These are phyloP conservation scores for Chloroceryle amazona DNA, from an alignment of 2,797 vertebrate species.

Conservation along the genomic window DNA sequence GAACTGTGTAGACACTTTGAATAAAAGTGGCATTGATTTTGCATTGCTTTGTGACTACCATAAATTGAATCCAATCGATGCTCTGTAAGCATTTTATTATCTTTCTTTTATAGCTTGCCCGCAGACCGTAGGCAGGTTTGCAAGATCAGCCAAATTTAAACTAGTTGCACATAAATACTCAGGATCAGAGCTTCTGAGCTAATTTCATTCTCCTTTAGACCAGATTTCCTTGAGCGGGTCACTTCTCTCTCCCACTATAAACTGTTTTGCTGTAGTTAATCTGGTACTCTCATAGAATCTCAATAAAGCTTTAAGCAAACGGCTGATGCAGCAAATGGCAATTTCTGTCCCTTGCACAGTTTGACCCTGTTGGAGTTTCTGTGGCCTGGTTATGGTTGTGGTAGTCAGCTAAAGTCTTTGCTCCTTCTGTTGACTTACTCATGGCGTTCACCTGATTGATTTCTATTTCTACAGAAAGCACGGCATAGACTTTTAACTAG, in stretches of 20 bases:
- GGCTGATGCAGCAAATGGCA: not conserved
- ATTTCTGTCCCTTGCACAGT: not conserved
- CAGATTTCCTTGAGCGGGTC: not conserved
- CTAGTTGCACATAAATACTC: not conserved
- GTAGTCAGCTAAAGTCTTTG: not conserved
- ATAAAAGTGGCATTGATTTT: constrained; percentile 14
- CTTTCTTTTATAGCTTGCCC: not conserved
- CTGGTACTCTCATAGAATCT: not conserved
- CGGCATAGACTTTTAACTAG: not conserved
- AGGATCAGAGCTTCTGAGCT: not conserved
- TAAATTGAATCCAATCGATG: not conserved
- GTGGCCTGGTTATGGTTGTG: not conserved
- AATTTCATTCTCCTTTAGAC: not conserved
- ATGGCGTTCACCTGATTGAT: not conserved
- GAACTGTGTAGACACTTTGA: not conserved
- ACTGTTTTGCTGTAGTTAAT: not conserved
- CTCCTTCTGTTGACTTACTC: not conserved
- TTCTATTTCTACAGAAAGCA: not conserved
- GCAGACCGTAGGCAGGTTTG: not conserved
- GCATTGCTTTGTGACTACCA: not conserved
- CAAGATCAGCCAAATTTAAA: not conserved
- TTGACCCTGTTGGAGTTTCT: not conserved
- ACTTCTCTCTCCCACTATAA: not conserved
- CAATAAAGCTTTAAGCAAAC: not conserved
- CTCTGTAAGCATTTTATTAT: not conserved